Conservation (phyloP, 2,797 vertebrate genomes). For the Sardinella longiceps region DNA sequence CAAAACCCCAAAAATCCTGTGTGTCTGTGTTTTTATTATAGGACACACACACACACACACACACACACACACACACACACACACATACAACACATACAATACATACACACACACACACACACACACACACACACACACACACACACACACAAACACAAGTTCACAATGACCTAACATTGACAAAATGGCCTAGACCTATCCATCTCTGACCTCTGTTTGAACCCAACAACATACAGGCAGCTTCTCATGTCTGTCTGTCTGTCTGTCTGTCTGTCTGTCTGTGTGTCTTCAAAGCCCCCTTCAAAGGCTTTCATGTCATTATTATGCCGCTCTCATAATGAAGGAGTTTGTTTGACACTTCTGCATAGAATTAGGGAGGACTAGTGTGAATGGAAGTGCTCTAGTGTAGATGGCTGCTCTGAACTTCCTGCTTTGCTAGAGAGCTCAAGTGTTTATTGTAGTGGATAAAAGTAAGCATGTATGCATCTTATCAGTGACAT, state of each 20-base stretch:
- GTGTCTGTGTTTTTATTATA: too few species aligned
- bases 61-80: slow-evolving; percentile 4
- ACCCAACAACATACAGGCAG: background rate
- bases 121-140: slow-evolving; percentile 12
- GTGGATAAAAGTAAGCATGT: background rate
- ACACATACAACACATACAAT: slow-evolving; percentile 15
- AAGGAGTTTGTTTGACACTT: background rate
- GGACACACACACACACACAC: background rate
- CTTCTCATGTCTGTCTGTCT: background rate
- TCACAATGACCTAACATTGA: too few species aligned
- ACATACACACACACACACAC: background rate
- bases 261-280: background rate
- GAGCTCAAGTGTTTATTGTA: background rate
- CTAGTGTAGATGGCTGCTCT: background rate
- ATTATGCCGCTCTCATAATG: background rate
- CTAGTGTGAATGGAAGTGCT: background rate
- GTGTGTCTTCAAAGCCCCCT: background rate
- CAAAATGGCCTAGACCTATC: too few species aligned
- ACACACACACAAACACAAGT: slow-evolving; percentile 21
- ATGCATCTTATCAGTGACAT: background rate
- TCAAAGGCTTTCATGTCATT: background rate
- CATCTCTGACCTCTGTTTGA: background rate
- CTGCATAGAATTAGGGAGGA: background rate
- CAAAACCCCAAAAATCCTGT: too few species aligned
- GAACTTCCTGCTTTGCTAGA: background rate